Conservation (phyloP, 2,797 vertebrate species). For the Anguilla marmorata region DNA sequence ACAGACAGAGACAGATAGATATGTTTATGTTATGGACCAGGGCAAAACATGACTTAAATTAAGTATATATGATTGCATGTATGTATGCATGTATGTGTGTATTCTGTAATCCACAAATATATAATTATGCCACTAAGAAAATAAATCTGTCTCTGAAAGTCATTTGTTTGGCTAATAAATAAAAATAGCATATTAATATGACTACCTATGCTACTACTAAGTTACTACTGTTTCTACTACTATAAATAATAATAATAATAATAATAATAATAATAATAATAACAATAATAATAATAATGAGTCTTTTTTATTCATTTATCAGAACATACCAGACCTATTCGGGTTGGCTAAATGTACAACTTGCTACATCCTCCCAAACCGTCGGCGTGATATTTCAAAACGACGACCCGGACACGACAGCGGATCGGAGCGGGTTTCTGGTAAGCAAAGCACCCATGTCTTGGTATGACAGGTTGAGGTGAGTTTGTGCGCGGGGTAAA, state of each 20-base stretch:
- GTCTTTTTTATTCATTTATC: no score
- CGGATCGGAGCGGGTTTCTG: slow-evolving; percentile 54
- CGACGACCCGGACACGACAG: slow-evolving; percentile 8
- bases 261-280: not conserved
- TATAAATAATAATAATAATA: not conserved
- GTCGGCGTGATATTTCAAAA: slow-evolving; percentile 48
- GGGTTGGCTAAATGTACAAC: not conserved
- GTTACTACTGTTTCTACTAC: not conserved
- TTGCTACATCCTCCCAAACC: not conserved
- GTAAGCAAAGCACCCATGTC: slow-evolving; percentile 64
- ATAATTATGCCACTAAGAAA: not conserved
- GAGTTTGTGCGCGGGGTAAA: slow-evolving; percentile 32
- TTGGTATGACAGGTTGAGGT: slow-evolving; percentile 66
- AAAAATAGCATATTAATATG: no score
- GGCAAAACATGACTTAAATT: not conserved
- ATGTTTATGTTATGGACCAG: not conserved
- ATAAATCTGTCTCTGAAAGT: not conserved
- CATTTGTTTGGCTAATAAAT: not conserved
- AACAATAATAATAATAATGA: not conserved
- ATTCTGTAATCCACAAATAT: not conserved
- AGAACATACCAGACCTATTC: not conserved
- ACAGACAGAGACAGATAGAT: not conserved
- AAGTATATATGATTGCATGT: not conserved
- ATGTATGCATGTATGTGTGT: no score
- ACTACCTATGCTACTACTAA: not conserved